Conservation (phyloP, 1,140 invertebrate species). For the Spodoptera litura region DNA sequence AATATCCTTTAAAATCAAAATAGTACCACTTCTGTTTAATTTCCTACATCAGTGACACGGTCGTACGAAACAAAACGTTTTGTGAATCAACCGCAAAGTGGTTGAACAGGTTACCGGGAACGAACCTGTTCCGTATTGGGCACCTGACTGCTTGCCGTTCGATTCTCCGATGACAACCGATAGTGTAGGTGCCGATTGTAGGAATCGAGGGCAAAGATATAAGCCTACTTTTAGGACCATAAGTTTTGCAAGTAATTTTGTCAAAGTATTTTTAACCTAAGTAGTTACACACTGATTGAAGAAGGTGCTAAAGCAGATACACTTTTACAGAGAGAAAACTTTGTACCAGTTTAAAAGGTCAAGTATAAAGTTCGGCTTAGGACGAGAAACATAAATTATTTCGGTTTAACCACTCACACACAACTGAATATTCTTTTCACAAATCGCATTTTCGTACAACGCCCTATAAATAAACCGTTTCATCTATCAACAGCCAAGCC, state of each 20-base stretch:
- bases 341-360: too few relatives aligned
- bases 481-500: too few relatives aligned
- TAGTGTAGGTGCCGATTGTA: conserved; percentile 25
- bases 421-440: too few relatives aligned
- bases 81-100: conserved; percentile 21
- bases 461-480: too few relatives aligned
- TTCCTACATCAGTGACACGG: not conserved
- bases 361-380: too few relatives aligned
- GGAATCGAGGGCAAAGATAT: conserved; percentile 29
- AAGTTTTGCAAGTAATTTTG: conserved; percentile 22
- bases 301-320: not conserved
- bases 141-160: conserved; percentile 39
- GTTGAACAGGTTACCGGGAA: conserved; percentile 12
- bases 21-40: not conserved
- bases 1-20: too few relatives aligned
- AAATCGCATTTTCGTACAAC: too few relatives aligned
- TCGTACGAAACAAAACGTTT: conserved; percentile 13
- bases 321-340: too few relatives aligned
- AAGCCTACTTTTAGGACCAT: conserved; percentile 12
- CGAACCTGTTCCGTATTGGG: conserved; percentile 35
- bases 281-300: not conserved
- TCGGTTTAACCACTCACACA: too few relatives aligned
- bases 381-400: too few relatives aligned
- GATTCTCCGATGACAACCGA: conserved; percentile 28
- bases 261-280: not conserved